Conservation (phyloP, 2,113 vertebrate genomes). For the Corydoras sp. region DNA sequence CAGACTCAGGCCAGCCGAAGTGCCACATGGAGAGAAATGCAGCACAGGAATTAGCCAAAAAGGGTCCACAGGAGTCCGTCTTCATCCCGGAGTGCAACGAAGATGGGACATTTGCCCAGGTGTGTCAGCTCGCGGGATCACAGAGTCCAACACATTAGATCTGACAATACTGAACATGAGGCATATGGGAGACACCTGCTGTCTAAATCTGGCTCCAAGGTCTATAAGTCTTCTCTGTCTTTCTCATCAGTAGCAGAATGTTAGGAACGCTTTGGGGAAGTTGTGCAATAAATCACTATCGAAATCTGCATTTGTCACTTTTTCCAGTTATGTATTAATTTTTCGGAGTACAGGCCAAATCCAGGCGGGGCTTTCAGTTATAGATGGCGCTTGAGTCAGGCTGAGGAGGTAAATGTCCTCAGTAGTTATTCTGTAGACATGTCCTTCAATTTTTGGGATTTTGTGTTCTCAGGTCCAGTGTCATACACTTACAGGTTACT, state of each 20-base stretch:
- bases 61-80: conserved; percentile 86
- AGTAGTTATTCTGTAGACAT: conserved; percentile 2
- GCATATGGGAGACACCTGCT: background rate
- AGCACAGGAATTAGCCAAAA: conserved; percentile 81
- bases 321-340: conserved; percentile 16
- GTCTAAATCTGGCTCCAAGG: conserved; percentile 12
- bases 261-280: conserved; percentile 22
- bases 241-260: conserved; percentile 26
- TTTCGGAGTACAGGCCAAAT: conserved; percentile 24
- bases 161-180: conserved; percentile 6
- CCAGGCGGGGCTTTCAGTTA: conserved; percentile 11
- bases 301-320: conserved; percentile 9
- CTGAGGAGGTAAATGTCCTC: conserved; percentile 1
- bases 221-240: conserved; percentile 2
- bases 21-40: conserved; percentile 84
- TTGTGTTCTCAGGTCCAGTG: conserved; percentile 84
- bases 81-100: conserved; percentile 94
- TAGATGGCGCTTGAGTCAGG: no score
- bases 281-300: conserved; percentile 22
- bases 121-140: conserved; percentile 48
- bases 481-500: conserved; percentile 96
- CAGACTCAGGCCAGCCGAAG: conserved; percentile 89
- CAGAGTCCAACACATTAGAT: conserved; percentile 6
- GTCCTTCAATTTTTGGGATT: conserved; percentile 22
- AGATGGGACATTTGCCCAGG: conserved; percentile 93